A percentile compares a stretch with the other conserved stretches of the same genome.
Evolutionary conservation across 2,888 invertebrate genomes (phyloP).

Genomic region (Lithophane leautieri): DNA sequence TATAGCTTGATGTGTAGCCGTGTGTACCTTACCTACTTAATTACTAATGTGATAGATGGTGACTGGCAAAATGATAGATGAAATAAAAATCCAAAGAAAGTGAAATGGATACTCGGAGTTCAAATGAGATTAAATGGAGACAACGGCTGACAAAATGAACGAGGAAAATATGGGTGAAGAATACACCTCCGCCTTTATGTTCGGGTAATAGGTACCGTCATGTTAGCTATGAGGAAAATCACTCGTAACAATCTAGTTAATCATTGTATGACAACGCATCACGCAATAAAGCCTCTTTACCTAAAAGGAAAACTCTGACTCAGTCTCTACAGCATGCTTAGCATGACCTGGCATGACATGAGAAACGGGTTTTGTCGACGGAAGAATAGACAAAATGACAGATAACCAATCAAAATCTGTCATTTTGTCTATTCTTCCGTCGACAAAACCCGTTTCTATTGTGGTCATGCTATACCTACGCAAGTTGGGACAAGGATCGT

Average conservation of each 20-base stretch:
- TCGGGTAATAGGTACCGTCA: background rate
- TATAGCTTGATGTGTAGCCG: too few relatives aligned
- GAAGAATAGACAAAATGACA: too few relatives aligned
- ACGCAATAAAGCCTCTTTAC: background rate
- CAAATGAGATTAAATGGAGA: background rate
- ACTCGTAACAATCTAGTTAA: background rate
- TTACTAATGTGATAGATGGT: too few relatives aligned
- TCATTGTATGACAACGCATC: conserved; percentile 3
- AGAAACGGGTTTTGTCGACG: too few relatives aligned
- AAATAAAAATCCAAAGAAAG: background rate
- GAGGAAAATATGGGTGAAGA: background rate
- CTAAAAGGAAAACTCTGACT: background rate
- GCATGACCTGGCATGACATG: too few relatives aligned
- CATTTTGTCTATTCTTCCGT: too few relatives aligned
- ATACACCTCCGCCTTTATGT: background rate
- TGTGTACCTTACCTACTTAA: background rate
- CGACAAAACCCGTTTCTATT: too few relatives aligned
- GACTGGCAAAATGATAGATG: background rate
- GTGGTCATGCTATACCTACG: too few relatives aligned
- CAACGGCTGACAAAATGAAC: background rate
- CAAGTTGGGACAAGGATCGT: background rate
- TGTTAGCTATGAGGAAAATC: conserved; percentile 4
- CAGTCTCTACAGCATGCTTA: too few relatives aligned
- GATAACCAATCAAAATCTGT: too few relatives aligned
- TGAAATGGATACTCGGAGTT: background rate